Base-by-base conservation (phyloP, 1,140 invertebrate species). In the Drosophila orosa region DNA sequence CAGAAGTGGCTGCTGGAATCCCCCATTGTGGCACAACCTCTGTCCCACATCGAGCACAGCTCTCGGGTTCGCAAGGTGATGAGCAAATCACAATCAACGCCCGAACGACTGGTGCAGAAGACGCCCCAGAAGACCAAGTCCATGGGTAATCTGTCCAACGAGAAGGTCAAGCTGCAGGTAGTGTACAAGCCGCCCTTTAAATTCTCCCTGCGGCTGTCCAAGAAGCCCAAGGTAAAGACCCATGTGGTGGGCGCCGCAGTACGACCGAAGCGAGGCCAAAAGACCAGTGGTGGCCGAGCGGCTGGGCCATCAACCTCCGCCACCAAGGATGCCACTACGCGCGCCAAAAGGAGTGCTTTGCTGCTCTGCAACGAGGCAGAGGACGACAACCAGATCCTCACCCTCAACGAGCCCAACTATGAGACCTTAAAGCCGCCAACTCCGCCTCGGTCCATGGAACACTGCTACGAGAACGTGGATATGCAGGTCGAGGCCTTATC, bases 161-260 rank as follows among this genome's bases (percentile, higher is more conserved):
- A 96, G 78, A 94, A 95, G 60, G 94, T 95, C 0, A 94, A 96
- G 52, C 91, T 97, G 10, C 96, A 97, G 90, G 96, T 97, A 3
- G 95, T 97, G 6, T 97, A 97, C 90, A 97, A 96, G 81, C 96
- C 96, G 29, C 96, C 96, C 1, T 97, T 97, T 90, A 96, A 96
- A 75, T 97, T 97, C 90, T 96, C 95, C 90, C 93, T 97, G 22
- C 96, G 96, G 82, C 93, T 97, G 45, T 95, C 95, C 35, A 96
- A 96, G 84, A 95, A 92, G 63, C 74, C 90, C 27, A 92, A 94
- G 7, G 94, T 95, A 9, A 95, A 95, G 68, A 93, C 92, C 29
- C 92, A 92, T 58, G 92, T 92, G 3, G 84, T 89, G 25, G 77
- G 76, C 24, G 74, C 52, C 24, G 78, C 61, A 17, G 81, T 59